Evolutionary conservation across 2,888 invertebrate species (phyloP), one percentile per base, ranked within the genome.

Genomic region (Antheraea yamamai): DNA sequence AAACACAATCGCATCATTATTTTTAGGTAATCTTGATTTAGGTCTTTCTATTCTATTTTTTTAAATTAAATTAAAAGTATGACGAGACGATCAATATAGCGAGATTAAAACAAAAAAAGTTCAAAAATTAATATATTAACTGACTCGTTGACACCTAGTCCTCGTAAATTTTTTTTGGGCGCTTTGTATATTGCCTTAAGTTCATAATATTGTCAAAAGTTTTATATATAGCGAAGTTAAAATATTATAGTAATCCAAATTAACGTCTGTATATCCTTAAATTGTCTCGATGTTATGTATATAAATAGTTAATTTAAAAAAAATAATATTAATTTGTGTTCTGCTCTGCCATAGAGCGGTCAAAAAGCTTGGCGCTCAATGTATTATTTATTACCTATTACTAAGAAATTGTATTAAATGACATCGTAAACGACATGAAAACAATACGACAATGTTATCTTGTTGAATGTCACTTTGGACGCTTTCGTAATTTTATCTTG

Each of bases 371-470:
- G 35, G 35, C 35, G 30, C 30, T 30, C 30, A 39, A 6, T 39
- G 35, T 66, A 39, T 20, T 70, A 18, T 39, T 20, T 12, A n/a
- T 39, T 20, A 39, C 20, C 10, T 70, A 70, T 39, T 70, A 39
- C n/a, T 20, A 39, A 23, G 12, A 4, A 23, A 70, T 35, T 39
- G 20, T n/a, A 70, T 39, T 39, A 70, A 70, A 70, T 70, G 35
- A 70, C 39, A 39, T 10, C 10, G 20, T 39, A 70, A 39, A 70
- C 12, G 10, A 39, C 64, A 39, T 35, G 23, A 70, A 70, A 70
- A 70, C 70, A 39, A 70, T 70, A 39, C n/a, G 70, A 39, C 20
- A 70, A 39, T n/a, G 39, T 70, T n/a, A 70, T 70, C 70, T 68
- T 70, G n/a, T 70, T 39, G 30, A 66, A 66, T 66, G 64, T 66